These are phyloP conservation scores for Scaptomyza tumidula DNA, from an alignment of 2,888 invertebrate genomes.

Conservation along the genomic window DNA sequence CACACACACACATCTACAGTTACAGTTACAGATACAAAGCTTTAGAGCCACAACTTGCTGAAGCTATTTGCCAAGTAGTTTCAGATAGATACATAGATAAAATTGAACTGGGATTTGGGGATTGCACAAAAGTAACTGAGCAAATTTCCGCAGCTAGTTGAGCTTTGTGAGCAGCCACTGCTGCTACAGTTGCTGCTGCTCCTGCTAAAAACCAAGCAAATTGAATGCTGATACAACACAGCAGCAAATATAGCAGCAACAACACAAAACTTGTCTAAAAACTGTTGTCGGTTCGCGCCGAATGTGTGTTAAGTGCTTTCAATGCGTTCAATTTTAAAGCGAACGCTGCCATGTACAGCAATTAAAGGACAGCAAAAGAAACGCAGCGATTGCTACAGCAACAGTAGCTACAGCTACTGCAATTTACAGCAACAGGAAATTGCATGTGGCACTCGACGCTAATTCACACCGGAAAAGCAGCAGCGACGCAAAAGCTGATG, in stretches of 20 bases:
- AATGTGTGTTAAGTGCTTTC: slow-evolving; percentile 46
- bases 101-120: slow-evolving; percentile 81
- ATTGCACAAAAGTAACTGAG: slow-evolving; percentile 80
- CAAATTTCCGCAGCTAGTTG: slow-evolving; percentile 79
- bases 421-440: slow-evolving; percentile 77
- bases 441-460: slow-evolving; percentile 77
- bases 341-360: slow-evolving; percentile 34
- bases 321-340: slow-evolving; percentile 59
- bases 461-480: slow-evolving; percentile 74
- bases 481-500: slow-evolving; percentile 54
- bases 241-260: slow-evolving; percentile 8
- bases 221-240: slow-evolving; percentile 66
- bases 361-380: slow-evolving; percentile 62
- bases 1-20: slow-evolving; percentile 8
- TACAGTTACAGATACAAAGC: slow-evolving; percentile 10
- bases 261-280: slow-evolving; percentile 37
- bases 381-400: slow-evolving; percentile 17
- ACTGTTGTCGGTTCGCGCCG: slow-evolving; percentile 6
- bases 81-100: slow-evolving; percentile 79
- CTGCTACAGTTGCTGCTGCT: slow-evolving; percentile 6
- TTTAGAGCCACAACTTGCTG: slow-evolving; percentile 11
- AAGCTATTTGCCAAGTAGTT: slow-evolving; percentile 72
- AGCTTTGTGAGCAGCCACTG: slow-evolving; percentile 43
- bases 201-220: slow-evolving; percentile 59
- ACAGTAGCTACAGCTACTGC: slow-evolving; percentile 25